Evolutionary conservation across 2,888 invertebrate genomes (phyloP).

Genomic region (Coecobrya sp.): DNA sequence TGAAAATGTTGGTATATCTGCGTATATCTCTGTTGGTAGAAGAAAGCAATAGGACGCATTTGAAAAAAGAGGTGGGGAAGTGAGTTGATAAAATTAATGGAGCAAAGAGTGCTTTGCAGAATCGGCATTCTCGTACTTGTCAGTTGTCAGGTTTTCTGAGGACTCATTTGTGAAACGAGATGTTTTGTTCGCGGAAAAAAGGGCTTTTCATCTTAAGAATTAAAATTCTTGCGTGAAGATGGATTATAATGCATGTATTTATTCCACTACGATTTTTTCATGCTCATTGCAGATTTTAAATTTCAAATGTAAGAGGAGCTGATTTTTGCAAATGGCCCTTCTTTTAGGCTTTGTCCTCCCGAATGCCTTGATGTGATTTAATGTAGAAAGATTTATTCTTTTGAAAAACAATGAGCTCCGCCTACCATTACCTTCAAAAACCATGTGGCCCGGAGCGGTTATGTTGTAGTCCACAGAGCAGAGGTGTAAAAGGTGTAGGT

Average conservation of each 20-base stretch:
- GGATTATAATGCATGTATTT: neutral
- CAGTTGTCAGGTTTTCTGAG: conserved; percentile 74
- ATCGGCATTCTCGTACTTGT: conserved; percentile 75
- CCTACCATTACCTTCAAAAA: neutral
- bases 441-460: neutral
- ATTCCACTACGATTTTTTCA: neutral
- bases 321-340: neutral
- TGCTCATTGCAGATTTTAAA: neutral
- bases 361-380: conserved; percentile 28
- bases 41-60: conserved; percentile 43
- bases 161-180: conserved; percentile 74
- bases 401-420: neutral
- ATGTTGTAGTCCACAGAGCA: neutral
- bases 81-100: conserved; percentile 80
- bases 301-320: neutral
- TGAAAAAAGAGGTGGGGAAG: conserved; percentile 73
- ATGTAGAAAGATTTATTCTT: conserved; percentile 16
- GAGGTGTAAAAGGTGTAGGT: conserved; percentile 31
- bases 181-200: conserved; percentile 59
- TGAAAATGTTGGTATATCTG: neutral
- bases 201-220: conserved; percentile 9
- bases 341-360: conserved; percentile 17
- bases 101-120: conserved; percentile 75
- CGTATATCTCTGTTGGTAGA: neutral
- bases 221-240: conserved; percentile 1